phyloP scores from a whole-genome alignment of 2,113 vertebrate genomes.

The Antechinus stuartii region DNA sequence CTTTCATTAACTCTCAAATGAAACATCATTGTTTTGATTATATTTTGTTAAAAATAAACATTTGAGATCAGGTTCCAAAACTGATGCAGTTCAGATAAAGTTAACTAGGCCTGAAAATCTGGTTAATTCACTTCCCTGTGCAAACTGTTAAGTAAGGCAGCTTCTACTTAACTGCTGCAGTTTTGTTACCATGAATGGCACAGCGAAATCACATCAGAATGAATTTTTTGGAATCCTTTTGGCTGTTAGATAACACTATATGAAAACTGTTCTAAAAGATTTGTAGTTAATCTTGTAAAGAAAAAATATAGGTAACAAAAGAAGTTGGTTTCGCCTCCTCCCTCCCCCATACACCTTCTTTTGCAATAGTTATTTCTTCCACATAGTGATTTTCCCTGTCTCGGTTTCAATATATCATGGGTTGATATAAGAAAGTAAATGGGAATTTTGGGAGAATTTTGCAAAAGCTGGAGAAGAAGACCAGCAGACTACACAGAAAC shows the following conservation, averaged over 20 bases:
- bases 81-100: not conserved
- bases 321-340: not conserved
- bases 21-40: constrained; percentile 47
- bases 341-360: not conserved
- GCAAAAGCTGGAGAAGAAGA: too few relatives aligned
- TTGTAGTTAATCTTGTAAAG: constrained; percentile 50
- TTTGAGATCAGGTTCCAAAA: constrained; percentile 11
- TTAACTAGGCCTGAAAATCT: not conserved
- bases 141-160: not conserved
- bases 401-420: too few relatives aligned
- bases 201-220: not conserved
- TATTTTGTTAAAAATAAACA: constrained; percentile 23
- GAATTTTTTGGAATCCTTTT: constrained; percentile 20
- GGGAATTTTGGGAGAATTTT: too few relatives aligned
- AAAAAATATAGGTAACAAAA: constrained; percentile 44
- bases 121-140: not conserved
- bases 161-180: not conserved
- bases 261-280: constrained; percentile 5
- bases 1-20: constrained; percentile 30
- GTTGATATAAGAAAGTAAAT: too few relatives aligned
- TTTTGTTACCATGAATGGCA: not conserved
- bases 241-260: not conserved
- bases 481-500: too few relatives aligned
- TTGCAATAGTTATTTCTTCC: not conserved
- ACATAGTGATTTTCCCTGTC: too few relatives aligned